Percentiles rank a stretch among this genome's conserved stretches.
Evolutionary conservation across 2,888 invertebrate species (phyloP).

Genomic region (Pollenia labialis): DNA sequence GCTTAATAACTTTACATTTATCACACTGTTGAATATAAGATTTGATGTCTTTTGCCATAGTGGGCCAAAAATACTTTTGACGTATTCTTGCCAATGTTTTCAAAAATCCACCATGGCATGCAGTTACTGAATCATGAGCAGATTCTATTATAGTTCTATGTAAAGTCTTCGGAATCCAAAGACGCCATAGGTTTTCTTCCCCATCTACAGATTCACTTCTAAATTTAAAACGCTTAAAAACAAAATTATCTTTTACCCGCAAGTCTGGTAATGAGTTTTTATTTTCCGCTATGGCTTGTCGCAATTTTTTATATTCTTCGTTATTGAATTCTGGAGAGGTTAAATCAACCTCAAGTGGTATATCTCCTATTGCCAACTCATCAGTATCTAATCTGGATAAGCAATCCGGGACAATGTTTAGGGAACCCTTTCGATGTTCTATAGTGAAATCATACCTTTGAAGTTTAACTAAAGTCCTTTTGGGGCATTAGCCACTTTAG

Average conservation of each 20-base stretch:
- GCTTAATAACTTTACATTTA: constrained; percentile 30
- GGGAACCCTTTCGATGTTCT: constrained; percentile 41
- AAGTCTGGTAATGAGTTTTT: constrained; percentile 4
- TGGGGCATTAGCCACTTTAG: constrained; percentile 47
- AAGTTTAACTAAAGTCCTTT: background rate
- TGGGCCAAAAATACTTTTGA: constrained; percentile 34
- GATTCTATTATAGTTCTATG: background rate
- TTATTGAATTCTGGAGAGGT: constrained; percentile 13
- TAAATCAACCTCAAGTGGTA: background rate
- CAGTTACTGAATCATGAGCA: background rate
- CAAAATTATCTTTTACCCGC: background rate
- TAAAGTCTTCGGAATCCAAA: constrained; percentile 34
- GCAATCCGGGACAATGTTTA: constrained; percentile 24
- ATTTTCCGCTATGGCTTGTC: background rate
- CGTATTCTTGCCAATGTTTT: constrained; percentile 34
- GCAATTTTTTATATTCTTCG: background rate
- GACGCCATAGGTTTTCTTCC: constrained; percentile 14
- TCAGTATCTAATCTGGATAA: constrained; percentile 1
- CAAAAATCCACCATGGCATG: constrained; percentile 28
- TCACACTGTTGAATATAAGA: constrained; percentile 11
- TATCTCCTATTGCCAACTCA: background rate
- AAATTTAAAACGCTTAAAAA: constrained; percentile 16
- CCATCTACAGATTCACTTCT: background rate
- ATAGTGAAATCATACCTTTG: constrained; percentile 9
- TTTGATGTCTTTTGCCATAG: background rate